Base-by-base conservation (phyloP, 2,797 vertebrate genomes). In the Chromobotia macracanthus region DNA sequence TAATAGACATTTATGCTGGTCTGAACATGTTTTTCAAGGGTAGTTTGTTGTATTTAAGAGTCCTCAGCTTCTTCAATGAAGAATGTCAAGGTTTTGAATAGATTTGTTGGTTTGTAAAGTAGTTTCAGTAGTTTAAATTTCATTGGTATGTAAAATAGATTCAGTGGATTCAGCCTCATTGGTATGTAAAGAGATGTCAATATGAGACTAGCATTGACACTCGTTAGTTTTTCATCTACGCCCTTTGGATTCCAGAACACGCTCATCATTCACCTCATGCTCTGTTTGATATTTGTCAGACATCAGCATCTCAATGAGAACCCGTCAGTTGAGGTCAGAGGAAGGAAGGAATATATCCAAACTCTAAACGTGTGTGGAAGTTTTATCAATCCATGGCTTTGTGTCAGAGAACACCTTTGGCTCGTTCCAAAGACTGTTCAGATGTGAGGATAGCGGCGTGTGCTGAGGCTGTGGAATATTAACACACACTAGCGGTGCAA, bases 241-340 rank as follows among this genome's bases (percentile, higher is more conserved):
- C 80, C 82, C 78, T 86, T 86, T 80, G 77, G 78, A 70, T 75
- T 83, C 41, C 31, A 44, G 79, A 80, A 86, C 83, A 61, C 56
- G 56, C 65, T 87, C 77, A 79, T 77, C 82, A 85, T 85, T 87
- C 86, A 84, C 80, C 53, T 44, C 77, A 77, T 75, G 75, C 80
- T 81, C 67, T 83, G 63, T 81, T 81, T 84, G 82, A 84, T 84
- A 82, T 86, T 86, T 87, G 84, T 87, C 81, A 83, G 77, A 81
- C 83, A 84, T 84, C 84, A 84, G 81, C 81, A 83, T 84, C 81
- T 83, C 84, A 82, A 82, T 86, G 76, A 86, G 80, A 85, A 83
- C 72, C 82, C 83, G 84, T 85, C 79, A 85, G 79, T 79, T 71
- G 50, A 83, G 79, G 77, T 84, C 81, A 79, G 72, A 68, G 41